Percentiles rank a stretch among this genome's conserved stretches.
Conservation (phyloP, 2,797 vertebrate species). For the Hirundo rustica region DNA sequence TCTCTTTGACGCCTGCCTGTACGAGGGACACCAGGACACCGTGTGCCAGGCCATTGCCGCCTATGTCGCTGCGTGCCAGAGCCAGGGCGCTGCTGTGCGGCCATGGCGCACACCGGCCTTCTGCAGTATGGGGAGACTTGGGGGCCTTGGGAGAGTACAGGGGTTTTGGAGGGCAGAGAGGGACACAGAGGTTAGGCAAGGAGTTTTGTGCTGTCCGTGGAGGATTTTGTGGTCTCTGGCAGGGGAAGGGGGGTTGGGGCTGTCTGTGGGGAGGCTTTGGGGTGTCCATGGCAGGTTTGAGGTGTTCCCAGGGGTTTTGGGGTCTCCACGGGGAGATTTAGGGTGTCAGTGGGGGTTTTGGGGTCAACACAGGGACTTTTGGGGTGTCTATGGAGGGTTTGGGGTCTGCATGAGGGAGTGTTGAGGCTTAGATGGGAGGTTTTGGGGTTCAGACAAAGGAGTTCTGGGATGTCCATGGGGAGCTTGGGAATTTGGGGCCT, state of each 20-base stretch:
- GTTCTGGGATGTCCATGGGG: neutral
- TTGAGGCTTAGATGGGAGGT: neutral
- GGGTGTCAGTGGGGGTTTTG: neutral
- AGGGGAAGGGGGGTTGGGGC: no score
- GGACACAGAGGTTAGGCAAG: neutral
- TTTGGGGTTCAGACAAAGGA: neutral
- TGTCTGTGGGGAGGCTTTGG: neutral
- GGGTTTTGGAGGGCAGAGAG: neutral
- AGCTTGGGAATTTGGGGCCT: neutral
- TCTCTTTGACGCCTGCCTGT: conserved; percentile 79
- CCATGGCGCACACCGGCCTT: conserved; percentile 78
- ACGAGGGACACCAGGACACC: conserved; percentile 68
- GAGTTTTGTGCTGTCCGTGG: neutral
- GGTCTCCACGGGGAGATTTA: neutral
- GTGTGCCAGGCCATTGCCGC: conserved; percentile 72
- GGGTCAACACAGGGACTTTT: neutral
- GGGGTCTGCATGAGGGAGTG: neutral
- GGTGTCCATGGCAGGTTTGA: neutral
- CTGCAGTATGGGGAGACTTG: conserved; percentile 77
- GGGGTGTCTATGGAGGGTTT: neutral
- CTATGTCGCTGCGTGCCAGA: conserved; percentile 81
- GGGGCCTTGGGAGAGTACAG: neutral
- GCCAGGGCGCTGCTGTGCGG: conserved; percentile 49
- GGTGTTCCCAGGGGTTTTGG: neutral
- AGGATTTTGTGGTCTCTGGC: neutral